These are phyloP conservation scores for Drosophila nigricruria DNA, from an alignment of 2,888 invertebrate genomes.

Conservation along the genomic window DNA sequence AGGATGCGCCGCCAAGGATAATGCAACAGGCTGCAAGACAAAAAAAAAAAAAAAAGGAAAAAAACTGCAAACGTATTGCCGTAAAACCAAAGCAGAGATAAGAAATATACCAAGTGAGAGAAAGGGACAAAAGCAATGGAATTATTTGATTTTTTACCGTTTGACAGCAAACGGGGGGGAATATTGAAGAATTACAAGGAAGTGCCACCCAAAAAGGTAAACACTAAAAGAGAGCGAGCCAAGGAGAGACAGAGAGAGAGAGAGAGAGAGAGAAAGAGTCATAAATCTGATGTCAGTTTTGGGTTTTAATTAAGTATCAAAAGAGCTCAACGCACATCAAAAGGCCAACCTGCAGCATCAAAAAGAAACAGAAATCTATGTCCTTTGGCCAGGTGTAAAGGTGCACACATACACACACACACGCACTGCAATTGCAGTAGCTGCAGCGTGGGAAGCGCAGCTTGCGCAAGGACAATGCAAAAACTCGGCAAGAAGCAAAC, in stretches of 20 bases:
- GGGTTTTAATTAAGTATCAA: slow-evolving; percentile 73
- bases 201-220: slow-evolving; percentile 62
- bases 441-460: slow-evolving; percentile 74
- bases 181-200: slow-evolving; percentile 64
- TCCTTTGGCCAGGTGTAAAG: slow-evolving; percentile 68
- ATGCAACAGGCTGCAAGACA: slow-evolving; percentile 11
- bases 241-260: too few species aligned
- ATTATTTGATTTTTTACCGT: slow-evolving; percentile 71
- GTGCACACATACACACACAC: slow-evolving; percentile 14
- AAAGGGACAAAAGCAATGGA: slow-evolving; percentile 51
- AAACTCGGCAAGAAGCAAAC: slow-evolving; percentile 15
- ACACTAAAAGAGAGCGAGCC: neutral
- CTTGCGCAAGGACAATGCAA: slow-evolving; percentile 80
- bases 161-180: slow-evolving; percentile 53
- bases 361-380: slow-evolving; percentile 23
- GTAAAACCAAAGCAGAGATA: slow-evolving; percentile 13
- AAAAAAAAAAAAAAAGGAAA: slow-evolving; percentile 5
- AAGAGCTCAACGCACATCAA: slow-evolving; percentile 47
- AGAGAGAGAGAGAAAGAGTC: slow-evolving; percentile 25
- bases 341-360: slow-evolving; percentile 58
- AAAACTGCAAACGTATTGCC: slow-evolving; percentile 55
- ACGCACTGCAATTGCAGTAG: slow-evolving; percentile 5
- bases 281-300: slow-evolving; percentile 78
- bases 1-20: slow-evolving; percentile 38
- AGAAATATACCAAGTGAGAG: slow-evolving; percentile 8